These are phyloP conservation scores for Morpho deidamia DNA, from an alignment of 2,888 invertebrate genomes.

Conservation along the genomic window DNA sequence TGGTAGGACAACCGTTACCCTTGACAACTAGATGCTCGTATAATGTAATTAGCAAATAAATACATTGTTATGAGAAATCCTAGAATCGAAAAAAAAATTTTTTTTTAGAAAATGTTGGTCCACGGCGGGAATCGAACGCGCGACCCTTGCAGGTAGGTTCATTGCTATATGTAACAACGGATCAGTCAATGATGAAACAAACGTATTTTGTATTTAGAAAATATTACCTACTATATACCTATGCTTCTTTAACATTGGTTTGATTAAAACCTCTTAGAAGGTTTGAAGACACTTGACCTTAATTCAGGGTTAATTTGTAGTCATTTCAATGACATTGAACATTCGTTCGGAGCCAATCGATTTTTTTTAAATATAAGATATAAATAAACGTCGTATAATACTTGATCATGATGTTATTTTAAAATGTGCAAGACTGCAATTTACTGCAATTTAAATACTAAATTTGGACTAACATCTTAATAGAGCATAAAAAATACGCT, in stretches of 20 bases:
- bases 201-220: neutral
- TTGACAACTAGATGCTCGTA: conserved; percentile 2
- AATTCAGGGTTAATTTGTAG: conserved; percentile 16
- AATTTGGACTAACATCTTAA: no score
- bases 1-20: neutral
- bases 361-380: no score
- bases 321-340: conserved; percentile 8
- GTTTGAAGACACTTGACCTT: conserved; percentile 15
- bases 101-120: no score
- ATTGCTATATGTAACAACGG: no score
- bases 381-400: neutral
- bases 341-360: conserved; percentile 9
- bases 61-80: no score
- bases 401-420: neutral
- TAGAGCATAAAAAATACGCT: no score
- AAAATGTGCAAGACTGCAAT: neutral
- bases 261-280: conserved; percentile 4
- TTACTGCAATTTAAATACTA: no score
- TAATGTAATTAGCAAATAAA: neutral
- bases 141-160: no score
- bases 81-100: no score
- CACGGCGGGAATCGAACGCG: no score
- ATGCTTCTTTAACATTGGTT: conserved; percentile 2
- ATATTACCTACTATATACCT: neutral
- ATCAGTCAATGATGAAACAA: no score